Conservation (phyloP, 2,797 vertebrate genomes). For the Pristis pectinata region DNA sequence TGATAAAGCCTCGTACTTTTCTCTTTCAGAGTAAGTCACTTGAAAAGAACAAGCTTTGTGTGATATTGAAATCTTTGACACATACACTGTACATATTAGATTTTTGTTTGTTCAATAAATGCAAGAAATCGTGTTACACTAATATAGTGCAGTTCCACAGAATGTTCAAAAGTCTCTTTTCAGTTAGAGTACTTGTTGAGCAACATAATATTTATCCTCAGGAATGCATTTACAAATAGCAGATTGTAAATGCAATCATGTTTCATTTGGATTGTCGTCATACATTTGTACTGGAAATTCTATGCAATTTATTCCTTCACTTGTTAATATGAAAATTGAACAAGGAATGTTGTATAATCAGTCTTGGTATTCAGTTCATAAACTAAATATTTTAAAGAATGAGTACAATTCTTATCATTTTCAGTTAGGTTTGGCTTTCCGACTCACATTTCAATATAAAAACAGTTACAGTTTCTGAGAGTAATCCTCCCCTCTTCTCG, state of each 20-base stretch:
- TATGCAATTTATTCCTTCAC: not conserved
- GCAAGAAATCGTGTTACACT: slow-evolving; percentile 77
- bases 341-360: not conserved
- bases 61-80: slow-evolving; percentile 47
- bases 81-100: slow-evolving; percentile 75
- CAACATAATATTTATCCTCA: not conserved
- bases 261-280: slow-evolving; percentile 60
- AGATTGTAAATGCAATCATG: slow-evolving; percentile 33
- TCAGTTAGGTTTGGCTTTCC: not conserved
- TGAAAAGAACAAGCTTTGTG: slow-evolving; percentile 17
- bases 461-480: not conserved
- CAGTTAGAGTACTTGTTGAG: not conserved
- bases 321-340: slow-evolving; percentile 25
- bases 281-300: slow-evolving; percentile 53
- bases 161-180: slow-evolving; percentile 27
- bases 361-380: slow-evolving; percentile 18
- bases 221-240: slow-evolving; percentile 10
- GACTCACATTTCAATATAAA: not conserved
- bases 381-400: not conserved
- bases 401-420: slow-evolving; percentile 7
- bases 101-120: slow-evolving; percentile 59
- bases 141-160: slow-evolving; percentile 82
- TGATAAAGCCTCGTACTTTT: not conserved
- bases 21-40: slow-evolving; percentile 20
- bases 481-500: too few species aligned